phyloP scores from a whole-genome alignment of 37 sponge, comb jelly and placozoan genomes.

The Corticium candelabrum region DNA sequence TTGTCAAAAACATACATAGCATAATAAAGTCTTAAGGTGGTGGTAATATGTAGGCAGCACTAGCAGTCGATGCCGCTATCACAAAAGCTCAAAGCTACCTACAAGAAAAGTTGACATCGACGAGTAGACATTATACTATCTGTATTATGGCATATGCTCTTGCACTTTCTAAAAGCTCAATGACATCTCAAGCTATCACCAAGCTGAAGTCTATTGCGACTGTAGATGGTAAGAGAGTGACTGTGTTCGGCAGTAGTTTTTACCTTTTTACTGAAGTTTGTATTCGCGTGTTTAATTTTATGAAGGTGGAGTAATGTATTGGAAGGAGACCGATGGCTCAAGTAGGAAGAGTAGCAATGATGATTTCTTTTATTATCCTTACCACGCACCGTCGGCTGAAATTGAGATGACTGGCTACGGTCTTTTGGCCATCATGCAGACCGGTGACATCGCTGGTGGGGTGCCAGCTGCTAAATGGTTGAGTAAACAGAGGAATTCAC shows the following conservation, averaged over 20 bases:
- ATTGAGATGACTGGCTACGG: constrained; percentile 13
- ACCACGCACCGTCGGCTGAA: neutral
- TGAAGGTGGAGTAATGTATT: neutral
- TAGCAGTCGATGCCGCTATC: neutral
- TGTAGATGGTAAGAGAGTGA: neutral
- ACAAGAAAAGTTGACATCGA: neutral
- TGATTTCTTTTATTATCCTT: neutral
- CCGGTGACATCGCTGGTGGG: neutral
- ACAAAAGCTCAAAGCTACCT: neutral
- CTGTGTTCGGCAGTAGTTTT: neutral
- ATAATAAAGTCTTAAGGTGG: too few relatives aligned
- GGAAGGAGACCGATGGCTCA: neutral
- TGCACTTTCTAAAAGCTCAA: neutral
- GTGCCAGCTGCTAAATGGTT: constrained; percentile 7
- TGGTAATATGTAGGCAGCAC: too few relatives aligned
- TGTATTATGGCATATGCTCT: neutral
- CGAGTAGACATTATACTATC: neutral
- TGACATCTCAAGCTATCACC: neutral
- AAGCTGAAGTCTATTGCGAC: neutral
- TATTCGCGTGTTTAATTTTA: neutral
- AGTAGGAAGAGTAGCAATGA: neutral
- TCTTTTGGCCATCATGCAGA: constrained; percentile 3
- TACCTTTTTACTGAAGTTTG: too few relatives aligned
- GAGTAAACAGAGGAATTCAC: neutral
- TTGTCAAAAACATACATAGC: too few relatives aligned